A percentile compares a stretch with the other conserved stretches of the same genome.
Conservation (phyloP, 2,113 vertebrate species). For the Zosterops hypoxanthus region DNA sequence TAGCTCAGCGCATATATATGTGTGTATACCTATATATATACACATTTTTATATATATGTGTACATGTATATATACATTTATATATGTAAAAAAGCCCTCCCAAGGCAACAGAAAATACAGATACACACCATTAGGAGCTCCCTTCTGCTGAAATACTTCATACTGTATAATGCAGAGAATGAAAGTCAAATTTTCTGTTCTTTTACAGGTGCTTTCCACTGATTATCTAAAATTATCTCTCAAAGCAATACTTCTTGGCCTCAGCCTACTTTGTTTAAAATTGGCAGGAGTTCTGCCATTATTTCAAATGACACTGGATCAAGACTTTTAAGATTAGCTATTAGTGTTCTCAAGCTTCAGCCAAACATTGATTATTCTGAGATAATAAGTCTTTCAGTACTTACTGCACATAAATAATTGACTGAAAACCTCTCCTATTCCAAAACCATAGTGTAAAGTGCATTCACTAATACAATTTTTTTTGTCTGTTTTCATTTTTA, state of each 20-base stretch:
- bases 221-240: neutral
- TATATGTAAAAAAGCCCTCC: neutral
- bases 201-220: neutral
- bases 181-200: neutral
- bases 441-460: neutral
- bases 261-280: neutral
- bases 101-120: neutral
- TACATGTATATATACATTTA: neutral
- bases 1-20: neutral
- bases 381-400: constrained; percentile 40
- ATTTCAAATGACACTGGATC: constrained; percentile 36
- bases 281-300: constrained; percentile 18
- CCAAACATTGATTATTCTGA: constrained; percentile 61
- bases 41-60: neutral
- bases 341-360: constrained; percentile 31
- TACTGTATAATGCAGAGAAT: accelerated
- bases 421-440: constrained; percentile 14
- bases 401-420: constrained; percentile 59
- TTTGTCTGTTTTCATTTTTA: neutral
- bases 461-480: neutral
- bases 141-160: neutral
- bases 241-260: neutral
- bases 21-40: neutral
- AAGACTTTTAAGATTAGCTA: constrained; percentile 27
- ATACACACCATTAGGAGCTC: neutral